phyloP scores from a whole-genome alignment of 2,888 invertebrate genomes.

The Polietes domitor region DNA sequence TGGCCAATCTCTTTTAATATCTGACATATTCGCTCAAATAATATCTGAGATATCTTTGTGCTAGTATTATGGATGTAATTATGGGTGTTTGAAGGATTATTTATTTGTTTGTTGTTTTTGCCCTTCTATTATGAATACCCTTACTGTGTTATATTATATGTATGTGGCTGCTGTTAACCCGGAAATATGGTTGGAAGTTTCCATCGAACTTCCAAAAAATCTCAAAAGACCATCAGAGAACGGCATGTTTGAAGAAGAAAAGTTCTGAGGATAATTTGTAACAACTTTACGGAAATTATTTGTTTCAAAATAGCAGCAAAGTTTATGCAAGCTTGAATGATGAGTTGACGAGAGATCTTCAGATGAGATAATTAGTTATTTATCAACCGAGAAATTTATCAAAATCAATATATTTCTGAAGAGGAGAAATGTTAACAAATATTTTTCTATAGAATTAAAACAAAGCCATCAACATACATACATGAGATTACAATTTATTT shows the following conservation, averaged over 20 bases:
- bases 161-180: not conserved
- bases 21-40: too few species aligned
- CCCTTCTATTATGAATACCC: not conserved
- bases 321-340: not conserved
- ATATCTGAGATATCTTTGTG: too few species aligned
- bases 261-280: conserved; percentile 13
- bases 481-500: not conserved
- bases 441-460: too few species aligned
- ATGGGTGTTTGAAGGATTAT: too few species aligned
- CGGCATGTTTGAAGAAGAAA: not conserved
- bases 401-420: too few species aligned
- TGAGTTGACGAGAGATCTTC: not conserved
- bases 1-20: too few species aligned
- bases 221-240: not conserved
- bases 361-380: not conserved
- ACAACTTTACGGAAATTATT: conserved; percentile 4
- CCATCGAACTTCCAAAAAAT: not conserved
- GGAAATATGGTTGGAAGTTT: conserved; percentile 13
- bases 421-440: too few species aligned
- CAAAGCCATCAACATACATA: not conserved
- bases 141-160: not conserved
- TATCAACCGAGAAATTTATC: not conserved
- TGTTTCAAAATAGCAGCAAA: not conserved
- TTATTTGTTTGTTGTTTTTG: too few species aligned
- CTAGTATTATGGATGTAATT: too few species aligned